phyloP scores from a whole-genome alignment of 2,113 vertebrate species.

The Myrmecophaga tridactyla region DNA sequence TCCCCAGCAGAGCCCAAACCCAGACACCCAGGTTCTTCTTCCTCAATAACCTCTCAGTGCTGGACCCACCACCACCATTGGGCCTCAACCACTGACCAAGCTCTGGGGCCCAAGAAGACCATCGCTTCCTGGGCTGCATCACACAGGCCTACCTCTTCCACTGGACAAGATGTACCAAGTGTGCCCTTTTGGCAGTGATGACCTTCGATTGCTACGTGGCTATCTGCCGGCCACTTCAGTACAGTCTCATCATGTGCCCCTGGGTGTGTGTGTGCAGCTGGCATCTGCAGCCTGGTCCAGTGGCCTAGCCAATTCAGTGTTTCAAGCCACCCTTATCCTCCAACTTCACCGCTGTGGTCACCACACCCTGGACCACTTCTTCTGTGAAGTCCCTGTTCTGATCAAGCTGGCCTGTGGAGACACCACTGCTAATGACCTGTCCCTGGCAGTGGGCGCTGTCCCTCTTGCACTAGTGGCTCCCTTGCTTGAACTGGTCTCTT shows the following conservation, averaged over 20 bases:
- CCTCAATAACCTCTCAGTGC: slow-evolving; percentile 36
- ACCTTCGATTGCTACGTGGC: background rate
- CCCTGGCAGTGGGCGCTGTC: background rate
- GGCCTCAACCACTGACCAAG: slow-evolving; percentile 32
- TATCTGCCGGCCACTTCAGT: background rate
- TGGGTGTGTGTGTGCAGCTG: slow-evolving; percentile 7
- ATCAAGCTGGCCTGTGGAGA: slow-evolving; percentile 56
- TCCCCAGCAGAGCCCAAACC: background rate
- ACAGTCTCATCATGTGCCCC: slow-evolving; percentile 24
- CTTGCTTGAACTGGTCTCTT: slow-evolving; percentile 30
- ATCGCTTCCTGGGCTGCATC: background rate
- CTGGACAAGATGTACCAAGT: background rate
- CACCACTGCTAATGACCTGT: slow-evolving; percentile 22
- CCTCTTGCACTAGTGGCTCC: slow-evolving; percentile 9
- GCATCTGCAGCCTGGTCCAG: slow-evolving; percentile 17
- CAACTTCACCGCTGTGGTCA: slow-evolving; percentile 12
- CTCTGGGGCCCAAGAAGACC: slow-evolving; percentile 13
- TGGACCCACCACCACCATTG: slow-evolving; percentile 2
- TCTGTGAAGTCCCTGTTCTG: too few relatives aligned
- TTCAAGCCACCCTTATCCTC: slow-evolving; percentile 35
- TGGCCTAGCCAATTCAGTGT: background rate
- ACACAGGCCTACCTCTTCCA: slow-evolving; percentile 37
- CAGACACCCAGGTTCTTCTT: slow-evolving; percentile 70
- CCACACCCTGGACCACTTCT: slow-evolving; percentile 55
- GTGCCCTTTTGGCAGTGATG: background rate